A percentile compares a stretch with the other conserved stretches of the same genome.
phyloP scores from a whole-genome alignment of 2,113 vertebrate genomes.

The Hypanus sabinus region DNA sequence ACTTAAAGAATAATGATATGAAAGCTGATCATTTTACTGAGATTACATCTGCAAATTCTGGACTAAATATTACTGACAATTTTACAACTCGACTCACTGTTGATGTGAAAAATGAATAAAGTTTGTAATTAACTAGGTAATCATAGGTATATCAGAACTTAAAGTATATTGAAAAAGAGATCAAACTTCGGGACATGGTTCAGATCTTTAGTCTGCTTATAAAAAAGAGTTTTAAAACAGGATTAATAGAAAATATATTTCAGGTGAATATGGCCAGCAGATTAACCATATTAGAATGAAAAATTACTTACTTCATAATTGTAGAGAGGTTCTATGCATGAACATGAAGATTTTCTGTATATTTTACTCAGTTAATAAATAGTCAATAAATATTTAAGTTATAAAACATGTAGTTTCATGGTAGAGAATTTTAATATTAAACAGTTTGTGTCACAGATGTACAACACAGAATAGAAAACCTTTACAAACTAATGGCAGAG shows the following conservation, averaged over 20 bases:
- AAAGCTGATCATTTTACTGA: no score
- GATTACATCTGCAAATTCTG: no score
- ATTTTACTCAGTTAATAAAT: no score
- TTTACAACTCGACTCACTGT: neutral
- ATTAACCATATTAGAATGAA: neutral
- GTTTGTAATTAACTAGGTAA: neutral
- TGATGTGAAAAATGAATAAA: neutral
- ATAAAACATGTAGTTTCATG: neutral
- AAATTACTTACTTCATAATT: neutral
- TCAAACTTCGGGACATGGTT: neutral
- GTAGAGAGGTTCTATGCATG: neutral
- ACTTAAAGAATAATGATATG: no score
- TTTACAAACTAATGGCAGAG: neutral
- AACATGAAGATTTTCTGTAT: neutral
- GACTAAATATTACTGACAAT: no score
- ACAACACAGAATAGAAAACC: neutral
- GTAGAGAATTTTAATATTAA: neutral
- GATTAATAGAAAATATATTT: conserved; percentile 14
- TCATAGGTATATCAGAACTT: neutral
- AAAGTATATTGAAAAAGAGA: neutral
- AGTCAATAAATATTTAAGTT: neutral
- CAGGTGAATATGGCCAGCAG: neutral
- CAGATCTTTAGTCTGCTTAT: neutral
- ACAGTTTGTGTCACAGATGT: neutral
- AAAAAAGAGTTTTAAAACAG: neutral